A percentile compares a stretch with the other conserved stretches of the same genome.
These are phyloP conservation scores for Nemoura dubitans DNA, from an alignment of 2,888 invertebrate species.

Conservation along the genomic window DNA sequence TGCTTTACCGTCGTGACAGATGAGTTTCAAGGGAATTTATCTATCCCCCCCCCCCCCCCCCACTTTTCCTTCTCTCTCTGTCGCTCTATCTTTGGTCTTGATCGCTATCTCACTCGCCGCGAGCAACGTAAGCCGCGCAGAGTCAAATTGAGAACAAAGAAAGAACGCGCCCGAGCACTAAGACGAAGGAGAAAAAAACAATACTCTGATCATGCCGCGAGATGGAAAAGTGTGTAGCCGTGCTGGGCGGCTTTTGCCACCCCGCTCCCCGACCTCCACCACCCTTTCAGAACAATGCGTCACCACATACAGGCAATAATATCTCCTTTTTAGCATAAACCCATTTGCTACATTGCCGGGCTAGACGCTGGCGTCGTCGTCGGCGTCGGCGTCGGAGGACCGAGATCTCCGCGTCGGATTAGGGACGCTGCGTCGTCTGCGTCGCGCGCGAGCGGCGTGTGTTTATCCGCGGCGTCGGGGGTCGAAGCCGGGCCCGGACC, in stretches of 20 bases:
- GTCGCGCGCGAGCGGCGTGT: neutral
- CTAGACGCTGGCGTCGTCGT: neutral
- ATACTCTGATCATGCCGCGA: conserved; percentile 29
- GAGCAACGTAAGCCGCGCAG: neutral
- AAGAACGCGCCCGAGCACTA: too few species aligned
- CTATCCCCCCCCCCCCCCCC: neutral
- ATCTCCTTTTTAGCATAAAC: conserved; percentile 40
- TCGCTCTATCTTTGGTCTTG: neutral
- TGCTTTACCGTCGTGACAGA: conserved; percentile 40
- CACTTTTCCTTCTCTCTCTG: too few species aligned
- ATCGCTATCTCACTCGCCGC: neutral
- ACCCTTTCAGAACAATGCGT: too few species aligned
- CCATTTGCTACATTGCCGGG: conserved; percentile 38
- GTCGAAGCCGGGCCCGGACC: neutral
- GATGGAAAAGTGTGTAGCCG: conserved; percentile 16
- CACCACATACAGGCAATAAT: conserved; percentile 30
- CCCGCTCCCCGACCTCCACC: too few species aligned
- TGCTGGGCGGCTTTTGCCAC: neutral
- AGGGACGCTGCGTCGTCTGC: neutral
- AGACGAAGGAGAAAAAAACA: conserved; percentile 10
- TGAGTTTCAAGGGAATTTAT: conserved; percentile 41
- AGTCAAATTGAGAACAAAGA: conserved; percentile 41
- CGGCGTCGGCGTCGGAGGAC: neutral
- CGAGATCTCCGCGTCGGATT: neutral
- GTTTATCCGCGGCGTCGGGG: neutral